A percentile compares a stretch with the other conserved stretches of the same genome.
Conservation (phyloP, 2,888 invertebrate genomes). For the Strigamia crassipes region DNA sequence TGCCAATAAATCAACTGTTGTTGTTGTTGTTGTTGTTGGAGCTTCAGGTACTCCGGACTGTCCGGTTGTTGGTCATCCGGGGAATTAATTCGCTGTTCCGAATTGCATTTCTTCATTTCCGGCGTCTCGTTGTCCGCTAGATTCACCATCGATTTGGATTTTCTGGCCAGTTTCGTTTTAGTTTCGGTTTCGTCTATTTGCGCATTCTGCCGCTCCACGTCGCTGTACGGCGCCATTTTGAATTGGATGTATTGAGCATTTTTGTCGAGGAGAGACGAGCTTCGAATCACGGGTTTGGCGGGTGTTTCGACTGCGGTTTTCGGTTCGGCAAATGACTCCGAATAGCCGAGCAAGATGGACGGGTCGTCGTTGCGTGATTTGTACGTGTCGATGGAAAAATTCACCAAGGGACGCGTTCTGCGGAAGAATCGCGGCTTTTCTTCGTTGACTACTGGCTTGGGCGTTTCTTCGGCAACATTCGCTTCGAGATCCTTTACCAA, state of each 20-base stretch:
- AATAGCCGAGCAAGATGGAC: not conserved
- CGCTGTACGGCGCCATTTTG: not conserved
- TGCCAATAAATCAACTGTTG: slow-evolving; percentile 50
- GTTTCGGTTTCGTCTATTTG: not conserved
- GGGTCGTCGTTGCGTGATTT: slow-evolving; percentile 44
- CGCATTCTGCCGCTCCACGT: not conserved
- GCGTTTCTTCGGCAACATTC: not conserved
- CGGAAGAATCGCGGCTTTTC: not conserved
- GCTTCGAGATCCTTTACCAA: not conserved
- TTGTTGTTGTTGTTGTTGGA: slow-evolving; percentile 49
- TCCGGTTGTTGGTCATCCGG: not conserved
- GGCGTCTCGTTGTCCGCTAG: not conserved
- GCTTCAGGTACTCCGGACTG: slow-evolving; percentile 29
- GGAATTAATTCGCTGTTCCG: not conserved
- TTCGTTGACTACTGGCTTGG: not conserved
- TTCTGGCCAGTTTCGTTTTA: not conserved
- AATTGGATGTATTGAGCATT: not conserved
- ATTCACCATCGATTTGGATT: slow-evolving; percentile 23
- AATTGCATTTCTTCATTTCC: not conserved
- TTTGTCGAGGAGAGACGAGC: not conserved
- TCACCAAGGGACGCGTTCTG: slow-evolving; percentile 38
- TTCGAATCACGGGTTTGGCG: not conserved
- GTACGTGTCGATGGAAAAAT: slow-evolving; percentile 51
- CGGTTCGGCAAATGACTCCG: not conserved
- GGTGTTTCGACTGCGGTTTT: not conserved